Conservation (phyloP, 2,113 vertebrate species). For the Aplodontia rufa region DNA sequence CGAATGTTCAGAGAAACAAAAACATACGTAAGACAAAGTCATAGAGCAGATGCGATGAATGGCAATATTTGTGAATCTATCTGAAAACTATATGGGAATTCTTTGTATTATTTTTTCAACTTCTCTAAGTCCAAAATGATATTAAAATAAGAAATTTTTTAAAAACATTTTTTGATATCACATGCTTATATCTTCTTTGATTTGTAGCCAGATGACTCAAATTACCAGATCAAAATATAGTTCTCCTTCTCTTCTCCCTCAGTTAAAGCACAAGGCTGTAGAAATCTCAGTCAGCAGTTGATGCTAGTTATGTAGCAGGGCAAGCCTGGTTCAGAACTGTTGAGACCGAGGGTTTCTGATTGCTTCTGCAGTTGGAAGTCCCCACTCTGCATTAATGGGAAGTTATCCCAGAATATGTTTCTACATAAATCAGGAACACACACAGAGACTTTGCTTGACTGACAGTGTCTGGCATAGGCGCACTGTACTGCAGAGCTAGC, state of each 20-base stretch:
- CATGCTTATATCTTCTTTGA: too few relatives aligned
- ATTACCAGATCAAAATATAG: not conserved
- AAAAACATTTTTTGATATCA: not conserved
- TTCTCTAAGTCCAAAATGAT: not conserved
- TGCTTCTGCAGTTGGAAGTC: not conserved
- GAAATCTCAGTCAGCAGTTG: not conserved
- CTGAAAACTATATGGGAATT: not conserved
- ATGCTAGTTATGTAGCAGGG: not conserved
- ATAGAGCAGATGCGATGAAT: not conserved
- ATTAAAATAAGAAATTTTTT: not conserved
- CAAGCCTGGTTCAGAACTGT: not conserved
- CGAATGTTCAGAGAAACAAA: not conserved
- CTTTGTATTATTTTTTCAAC: not conserved
- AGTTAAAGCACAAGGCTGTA: not conserved
- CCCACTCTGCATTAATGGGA: too few relatives aligned
- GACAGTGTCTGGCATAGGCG: not conserved
- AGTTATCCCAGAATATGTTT: too few relatives aligned
- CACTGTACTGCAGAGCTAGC: not conserved
- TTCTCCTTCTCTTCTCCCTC: not conserved
- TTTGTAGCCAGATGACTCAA: not conserved
- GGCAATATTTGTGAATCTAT: not conserved
- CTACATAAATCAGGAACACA: not conserved
- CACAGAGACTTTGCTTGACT: not conserved
- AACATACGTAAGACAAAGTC: not conserved
- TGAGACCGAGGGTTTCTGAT: not conserved